Conservation (phyloP, 2,888 invertebrate genomes). For the Patella ulyssiponensis region DNA sequence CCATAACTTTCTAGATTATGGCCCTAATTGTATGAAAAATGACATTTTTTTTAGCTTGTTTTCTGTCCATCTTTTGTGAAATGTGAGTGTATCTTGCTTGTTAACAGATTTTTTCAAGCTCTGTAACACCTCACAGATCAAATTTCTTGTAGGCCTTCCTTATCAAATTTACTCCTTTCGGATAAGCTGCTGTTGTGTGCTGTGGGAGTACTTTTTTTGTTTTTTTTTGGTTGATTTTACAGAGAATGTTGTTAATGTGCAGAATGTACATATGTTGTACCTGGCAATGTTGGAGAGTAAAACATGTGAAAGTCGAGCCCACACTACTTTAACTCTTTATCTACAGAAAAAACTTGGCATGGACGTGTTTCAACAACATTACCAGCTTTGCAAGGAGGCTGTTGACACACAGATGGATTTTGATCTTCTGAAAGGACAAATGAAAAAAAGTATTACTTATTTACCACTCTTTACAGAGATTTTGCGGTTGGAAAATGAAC, state of each 20-base stretch:
- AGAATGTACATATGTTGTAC: conserved; percentile 20
- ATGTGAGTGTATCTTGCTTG: no score
- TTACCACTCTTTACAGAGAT: conserved; percentile 15
- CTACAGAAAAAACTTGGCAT: conserved; percentile 20
- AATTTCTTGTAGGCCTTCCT: no score
- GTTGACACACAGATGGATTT: conserved; percentile 12
- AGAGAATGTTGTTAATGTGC: background rate
- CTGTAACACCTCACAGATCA: no score
- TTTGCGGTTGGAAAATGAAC: conserved; percentile 15
- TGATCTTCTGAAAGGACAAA: conserved; percentile 15
- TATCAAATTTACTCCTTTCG: no score
- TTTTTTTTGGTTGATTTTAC: background rate
- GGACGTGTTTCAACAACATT: conserved; percentile 14
- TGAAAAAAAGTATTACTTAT: conserved; percentile 16
- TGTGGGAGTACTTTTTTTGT: no score
- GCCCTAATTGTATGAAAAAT: no score
- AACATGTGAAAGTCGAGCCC: conserved; percentile 8
- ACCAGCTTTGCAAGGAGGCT: conserved; percentile 14
- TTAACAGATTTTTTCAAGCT: no score
- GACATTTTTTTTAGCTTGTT: no score
- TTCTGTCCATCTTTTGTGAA: no score
- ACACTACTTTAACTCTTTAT: conserved; percentile 11
- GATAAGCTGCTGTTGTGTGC: no score
- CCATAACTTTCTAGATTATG: no score
- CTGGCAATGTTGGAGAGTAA: conserved; percentile 12